phyloP scores from a whole-genome alignment of 2,888 invertebrate species.

The Melangyna quadrimaculata region DNA sequence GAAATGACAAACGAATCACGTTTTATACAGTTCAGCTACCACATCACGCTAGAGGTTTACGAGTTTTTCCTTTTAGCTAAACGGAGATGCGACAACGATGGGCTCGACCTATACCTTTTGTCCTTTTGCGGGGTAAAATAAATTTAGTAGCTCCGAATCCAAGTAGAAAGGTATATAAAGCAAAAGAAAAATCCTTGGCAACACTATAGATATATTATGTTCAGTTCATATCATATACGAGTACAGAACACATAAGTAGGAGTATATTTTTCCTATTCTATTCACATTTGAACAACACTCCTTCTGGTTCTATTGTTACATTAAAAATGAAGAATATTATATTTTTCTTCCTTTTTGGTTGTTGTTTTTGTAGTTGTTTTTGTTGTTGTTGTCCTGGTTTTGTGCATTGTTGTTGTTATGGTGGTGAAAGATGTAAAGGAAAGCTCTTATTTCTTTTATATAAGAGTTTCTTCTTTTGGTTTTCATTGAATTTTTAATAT shows the following conservation, averaged over 20 bases:
- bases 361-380: neutral
- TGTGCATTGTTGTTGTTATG: conserved; percentile 34
- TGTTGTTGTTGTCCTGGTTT: neutral
- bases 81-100: neutral
- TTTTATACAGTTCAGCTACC: conserved; percentile 32
- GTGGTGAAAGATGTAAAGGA: neutral
- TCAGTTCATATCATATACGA: too few relatives aligned
- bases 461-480: conserved; percentile 5
- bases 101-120: conserved; percentile 11
- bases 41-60: neutral
- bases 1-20: conserved; percentile 44
- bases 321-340: conserved; percentile 38
- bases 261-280: neutral
- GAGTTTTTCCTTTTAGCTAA: conserved; percentile 19
- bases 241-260: neutral
- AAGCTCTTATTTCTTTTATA: neutral
- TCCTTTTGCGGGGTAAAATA: neutral
- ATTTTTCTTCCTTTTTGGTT: conserved; percentile 8
- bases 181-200: conserved; percentile 56
- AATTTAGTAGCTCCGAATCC: neutral
- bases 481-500: conserved; percentile 69
- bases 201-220: conserved; percentile 16
- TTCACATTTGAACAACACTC: conserved; percentile 35
- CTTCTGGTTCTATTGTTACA: conserved; percentile 59
- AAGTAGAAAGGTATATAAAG: conserved; percentile 32